A percentile compares a stretch with the other conserved stretches of the same genome.
These are phyloP conservation scores for Trigoniulus corallinus DNA, from an alignment of 1,140 invertebrate species.

Conservation along the genomic window DNA sequence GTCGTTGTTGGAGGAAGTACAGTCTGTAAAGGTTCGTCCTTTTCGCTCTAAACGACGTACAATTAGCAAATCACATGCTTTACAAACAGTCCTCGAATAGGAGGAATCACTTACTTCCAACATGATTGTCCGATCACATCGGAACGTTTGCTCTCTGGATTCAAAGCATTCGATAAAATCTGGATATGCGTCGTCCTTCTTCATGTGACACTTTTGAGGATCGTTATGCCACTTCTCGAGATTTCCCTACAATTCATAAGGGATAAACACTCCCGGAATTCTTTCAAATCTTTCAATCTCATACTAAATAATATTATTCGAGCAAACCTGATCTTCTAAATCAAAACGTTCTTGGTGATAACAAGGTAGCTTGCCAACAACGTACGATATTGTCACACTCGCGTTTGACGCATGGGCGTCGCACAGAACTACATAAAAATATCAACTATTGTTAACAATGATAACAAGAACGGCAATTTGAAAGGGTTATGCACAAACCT, in stretches of 20 bases:
- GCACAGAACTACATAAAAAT: neutral
- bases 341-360: neutral
- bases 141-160: neutral
- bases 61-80: no score
- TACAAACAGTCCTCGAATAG: no score
- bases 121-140: no score
- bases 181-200: neutral
- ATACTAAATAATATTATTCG: neutral
- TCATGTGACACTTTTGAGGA: neutral
- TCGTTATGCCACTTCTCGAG: no score
- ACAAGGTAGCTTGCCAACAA: neutral
- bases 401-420: neutral
- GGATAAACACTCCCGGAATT: neutral
- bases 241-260: no score
- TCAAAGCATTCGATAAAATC: neutral
- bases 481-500: neutral
- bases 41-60: no score
- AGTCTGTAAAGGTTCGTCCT: no score
- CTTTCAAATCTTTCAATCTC: neutral
- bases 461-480: neutral
- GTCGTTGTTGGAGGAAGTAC: no score
- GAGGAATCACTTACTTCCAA: no score
- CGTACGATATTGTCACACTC: neutral
- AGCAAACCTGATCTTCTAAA: neutral
- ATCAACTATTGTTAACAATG: neutral